Evolutionary conservation across 2,797 vertebrate genomes (phyloP).

Genomic region (Brotula barbata): DNA sequence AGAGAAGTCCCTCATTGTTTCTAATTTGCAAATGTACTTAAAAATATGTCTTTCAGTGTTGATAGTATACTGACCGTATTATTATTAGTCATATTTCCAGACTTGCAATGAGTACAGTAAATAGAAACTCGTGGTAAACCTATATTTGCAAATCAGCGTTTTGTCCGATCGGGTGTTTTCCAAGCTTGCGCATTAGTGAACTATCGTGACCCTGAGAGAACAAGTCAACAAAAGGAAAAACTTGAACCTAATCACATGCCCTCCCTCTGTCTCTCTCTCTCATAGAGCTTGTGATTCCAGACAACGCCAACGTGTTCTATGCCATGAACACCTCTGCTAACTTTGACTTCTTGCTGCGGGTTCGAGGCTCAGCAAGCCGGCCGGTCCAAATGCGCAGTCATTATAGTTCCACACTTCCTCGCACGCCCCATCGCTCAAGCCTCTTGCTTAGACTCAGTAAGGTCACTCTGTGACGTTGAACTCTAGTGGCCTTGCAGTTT

Average conservation of each 20-base stretch:
- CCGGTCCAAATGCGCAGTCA: too few relatives aligned
- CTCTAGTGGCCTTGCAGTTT: neutral
- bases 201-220: neutral
- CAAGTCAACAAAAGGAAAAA: neutral
- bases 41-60: neutral
- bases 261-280: conserved; percentile 1
- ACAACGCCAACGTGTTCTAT: conserved; percentile 92
- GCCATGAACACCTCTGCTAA: conserved; percentile 94
- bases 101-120: conserved; percentile 10
- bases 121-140: conserved; percentile 2
- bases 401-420: conserved; percentile 83
- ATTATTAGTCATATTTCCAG: neutral
- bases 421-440: conserved; percentile 79
- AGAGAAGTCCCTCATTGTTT: too few relatives aligned
- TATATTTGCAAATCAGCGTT: conserved; percentile 7
- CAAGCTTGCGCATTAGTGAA: neutral
- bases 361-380: conserved; percentile 68
- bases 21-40: neutral
- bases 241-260: neutral
- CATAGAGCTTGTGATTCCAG: conserved; percentile 90
- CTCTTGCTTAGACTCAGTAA: conserved; percentile 87
- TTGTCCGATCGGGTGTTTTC: conserved; percentile 11
- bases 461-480: conserved; percentile 80
- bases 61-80: too few relatives aligned
- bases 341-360: conserved; percentile 90